Evolutionary conservation across 2,888 invertebrate genomes (phyloP).

Genomic region (Lasioglossum vierecki): DNA sequence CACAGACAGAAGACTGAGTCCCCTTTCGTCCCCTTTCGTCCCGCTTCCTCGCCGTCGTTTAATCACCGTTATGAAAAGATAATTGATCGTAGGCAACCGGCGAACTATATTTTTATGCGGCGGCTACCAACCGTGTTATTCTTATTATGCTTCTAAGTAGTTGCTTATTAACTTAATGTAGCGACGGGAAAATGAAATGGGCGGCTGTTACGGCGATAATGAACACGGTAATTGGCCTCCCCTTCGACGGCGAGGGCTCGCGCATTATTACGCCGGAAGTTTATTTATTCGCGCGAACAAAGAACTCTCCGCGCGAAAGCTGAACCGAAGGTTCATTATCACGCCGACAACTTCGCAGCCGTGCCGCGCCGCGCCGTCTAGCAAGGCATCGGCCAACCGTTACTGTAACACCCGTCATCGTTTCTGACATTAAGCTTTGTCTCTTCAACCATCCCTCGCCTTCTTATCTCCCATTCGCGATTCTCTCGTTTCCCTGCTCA

Average conservation of each 20-base stretch:
- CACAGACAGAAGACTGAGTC: no score
- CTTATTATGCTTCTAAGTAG: slow-evolving; percentile 31
- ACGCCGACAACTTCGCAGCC: background rate
- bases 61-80: slow-evolving; percentile 1
- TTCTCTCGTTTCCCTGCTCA: no score
- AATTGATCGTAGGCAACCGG: slow-evolving; percentile 30
- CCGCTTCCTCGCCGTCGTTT: background rate
- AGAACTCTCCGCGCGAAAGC: slow-evolving; percentile 17
- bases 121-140: slow-evolving; percentile 1
- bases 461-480: background rate
- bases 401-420: slow-evolving; percentile 28
- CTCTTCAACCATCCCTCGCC: background rate
- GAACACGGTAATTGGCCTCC: slow-evolving; percentile 53
- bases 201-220: slow-evolving; percentile 40
- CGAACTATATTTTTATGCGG: slow-evolving; percentile 32
- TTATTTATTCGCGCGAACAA: slow-evolving; percentile 36
- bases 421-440: slow-evolving; percentile 28
- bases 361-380: background rate
- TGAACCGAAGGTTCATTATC: slow-evolving; percentile 37
- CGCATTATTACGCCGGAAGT: slow-evolving; percentile 21
- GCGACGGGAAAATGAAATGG: slow-evolving; percentile 39
- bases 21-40: background rate
- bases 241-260: background rate
- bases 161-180: slow-evolving; percentile 47
- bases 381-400: background rate